These are phyloP conservation scores for Sceliomorpha sp. DNA, from an alignment of 2,888 invertebrate genomes.

Conservation along the genomic window DNA sequence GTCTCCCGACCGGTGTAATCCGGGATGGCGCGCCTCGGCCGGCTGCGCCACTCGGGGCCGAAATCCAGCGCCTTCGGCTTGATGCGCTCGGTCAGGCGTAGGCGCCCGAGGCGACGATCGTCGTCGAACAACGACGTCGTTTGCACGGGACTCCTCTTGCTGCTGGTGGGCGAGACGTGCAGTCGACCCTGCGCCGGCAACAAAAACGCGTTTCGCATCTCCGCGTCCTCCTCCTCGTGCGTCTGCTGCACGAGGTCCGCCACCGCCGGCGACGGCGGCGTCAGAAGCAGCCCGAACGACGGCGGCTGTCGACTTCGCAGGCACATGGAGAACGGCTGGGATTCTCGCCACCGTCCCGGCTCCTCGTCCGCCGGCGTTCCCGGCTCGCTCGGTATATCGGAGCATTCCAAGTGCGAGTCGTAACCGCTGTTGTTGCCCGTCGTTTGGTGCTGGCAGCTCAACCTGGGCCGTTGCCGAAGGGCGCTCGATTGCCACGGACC, in stretches of 20 bases:
- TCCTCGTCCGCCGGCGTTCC: not conserved
- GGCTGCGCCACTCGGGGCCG: slow-evolving; percentile 58
- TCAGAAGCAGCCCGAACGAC: slow-evolving; percentile 15
- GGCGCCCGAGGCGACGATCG: slow-evolving; percentile 6
- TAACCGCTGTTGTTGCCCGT: slow-evolving; percentile 11
- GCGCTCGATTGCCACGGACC: slow-evolving; percentile 35
- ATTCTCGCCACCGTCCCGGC: too few species aligned
- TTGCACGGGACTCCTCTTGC: slow-evolving; percentile 10
- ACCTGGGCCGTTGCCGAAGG: slow-evolving; percentile 14
- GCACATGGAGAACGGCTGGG: slow-evolving; percentile 25
- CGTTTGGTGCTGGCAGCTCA: slow-evolving; percentile 24
- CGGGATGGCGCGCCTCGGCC: slow-evolving; percentile 59
- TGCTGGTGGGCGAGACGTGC: slow-evolving; percentile 33
- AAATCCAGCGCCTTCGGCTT: slow-evolving; percentile 74
- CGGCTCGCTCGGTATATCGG: too few species aligned
- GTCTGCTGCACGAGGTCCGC: slow-evolving; percentile 36
- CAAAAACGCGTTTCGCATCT: slow-evolving; percentile 14
- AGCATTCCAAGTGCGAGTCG: not conserved
- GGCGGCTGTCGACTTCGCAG: slow-evolving; percentile 15
- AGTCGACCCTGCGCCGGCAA: slow-evolving; percentile 25
- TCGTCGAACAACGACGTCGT: slow-evolving; percentile 2
- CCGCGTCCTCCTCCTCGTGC: slow-evolving; percentile 14
- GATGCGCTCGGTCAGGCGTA: slow-evolving; percentile 27
- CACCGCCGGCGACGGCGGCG: slow-evolving; percentile 46
- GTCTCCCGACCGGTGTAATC: slow-evolving; percentile 68